Conservation (phyloP, 2,797 vertebrate genomes). For the Perodicticus potto region DNA sequence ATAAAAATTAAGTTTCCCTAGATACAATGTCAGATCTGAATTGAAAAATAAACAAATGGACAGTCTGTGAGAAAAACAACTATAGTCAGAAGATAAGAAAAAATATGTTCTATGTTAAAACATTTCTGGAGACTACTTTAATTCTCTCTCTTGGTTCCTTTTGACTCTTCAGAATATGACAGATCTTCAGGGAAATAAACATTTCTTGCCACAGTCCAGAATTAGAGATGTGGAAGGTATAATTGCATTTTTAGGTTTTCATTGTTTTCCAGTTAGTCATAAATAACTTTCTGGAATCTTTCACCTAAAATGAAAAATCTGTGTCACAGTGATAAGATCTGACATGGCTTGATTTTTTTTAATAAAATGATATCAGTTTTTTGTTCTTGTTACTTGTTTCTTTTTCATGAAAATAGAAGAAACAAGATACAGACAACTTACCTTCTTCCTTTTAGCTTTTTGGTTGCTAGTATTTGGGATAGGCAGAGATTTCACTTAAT, state of each 20-base stretch:
- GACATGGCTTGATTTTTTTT: neutral
- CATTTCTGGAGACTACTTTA: conserved; percentile 19
- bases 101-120: conserved; percentile 22
- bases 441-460: neutral
- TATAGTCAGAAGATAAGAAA: conserved; percentile 43
- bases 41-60: conserved; percentile 65
- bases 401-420: conserved; percentile 55
- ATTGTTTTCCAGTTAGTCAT: conserved; percentile 10
- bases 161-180: neutral
- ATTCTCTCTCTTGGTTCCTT: neutral
- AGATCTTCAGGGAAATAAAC: neutral
- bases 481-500: neutral
- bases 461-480: neutral
- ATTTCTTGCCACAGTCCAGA: neutral
- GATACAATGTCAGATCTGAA: conserved; percentile 41
- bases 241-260: neutral
- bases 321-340: neutral
- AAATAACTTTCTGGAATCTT: neutral
- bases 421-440: neutral
- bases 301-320: conserved; percentile 24
- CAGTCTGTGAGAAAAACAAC: conserved; percentile 52
- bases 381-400: neutral
- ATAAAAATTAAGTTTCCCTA: conserved; percentile 61
- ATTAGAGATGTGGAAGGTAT: neutral
- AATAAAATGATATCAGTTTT: conserved; percentile 37